phyloP scores from a whole-genome alignment of 2,888 invertebrate species.

The Andrena haemorrhoa region DNA sequence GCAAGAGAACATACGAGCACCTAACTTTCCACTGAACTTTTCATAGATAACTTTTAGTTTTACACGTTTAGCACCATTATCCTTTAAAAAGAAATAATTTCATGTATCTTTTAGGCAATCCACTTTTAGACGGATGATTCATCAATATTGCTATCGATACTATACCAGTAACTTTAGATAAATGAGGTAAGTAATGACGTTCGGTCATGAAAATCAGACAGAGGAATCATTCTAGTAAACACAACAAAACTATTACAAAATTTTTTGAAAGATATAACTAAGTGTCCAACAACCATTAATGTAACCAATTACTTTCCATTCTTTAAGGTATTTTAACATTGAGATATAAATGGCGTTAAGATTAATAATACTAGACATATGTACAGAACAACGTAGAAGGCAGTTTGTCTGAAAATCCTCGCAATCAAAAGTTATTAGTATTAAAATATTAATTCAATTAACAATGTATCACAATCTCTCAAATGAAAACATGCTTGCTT shows the following conservation, averaged over 20 bases:
- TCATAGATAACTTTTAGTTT: conserved; percentile 71
- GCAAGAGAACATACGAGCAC: conserved; percentile 78
- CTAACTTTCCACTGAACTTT: conserved; percentile 69
- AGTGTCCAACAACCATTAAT: conserved; percentile 71
- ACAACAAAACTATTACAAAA: conserved; percentile 65
- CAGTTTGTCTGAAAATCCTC: conserved; percentile 69
- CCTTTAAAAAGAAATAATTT: conserved; percentile 76
- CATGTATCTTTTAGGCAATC: conserved; percentile 80
- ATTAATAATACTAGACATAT: conserved; percentile 81
- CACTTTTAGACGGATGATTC: conserved; percentile 81
- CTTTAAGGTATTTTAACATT: conserved; percentile 74
- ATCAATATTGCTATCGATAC: conserved; percentile 74
- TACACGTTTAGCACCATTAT: conserved; percentile 78
- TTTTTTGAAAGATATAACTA: conserved; percentile 58
- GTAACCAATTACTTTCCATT: conserved; percentile 68
- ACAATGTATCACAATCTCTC: conserved; percentile 26
- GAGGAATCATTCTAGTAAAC: conserved; percentile 70
- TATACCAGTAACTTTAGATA: conserved; percentile 81
- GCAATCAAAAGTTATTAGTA: conserved; percentile 43
- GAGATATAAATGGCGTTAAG: conserved; percentile 72
- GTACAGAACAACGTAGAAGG: conserved; percentile 78
- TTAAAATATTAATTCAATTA: conserved; percentile 34
- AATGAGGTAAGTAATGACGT: conserved; percentile 81
- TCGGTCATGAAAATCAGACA: conserved; percentile 79
- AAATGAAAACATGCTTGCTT: conserved; percentile 15